A percentile compares a stretch with the other conserved stretches of the same genome.
Conservation (phyloP, 2,113 vertebrate species). For the Mobula hypostoma region DNA sequence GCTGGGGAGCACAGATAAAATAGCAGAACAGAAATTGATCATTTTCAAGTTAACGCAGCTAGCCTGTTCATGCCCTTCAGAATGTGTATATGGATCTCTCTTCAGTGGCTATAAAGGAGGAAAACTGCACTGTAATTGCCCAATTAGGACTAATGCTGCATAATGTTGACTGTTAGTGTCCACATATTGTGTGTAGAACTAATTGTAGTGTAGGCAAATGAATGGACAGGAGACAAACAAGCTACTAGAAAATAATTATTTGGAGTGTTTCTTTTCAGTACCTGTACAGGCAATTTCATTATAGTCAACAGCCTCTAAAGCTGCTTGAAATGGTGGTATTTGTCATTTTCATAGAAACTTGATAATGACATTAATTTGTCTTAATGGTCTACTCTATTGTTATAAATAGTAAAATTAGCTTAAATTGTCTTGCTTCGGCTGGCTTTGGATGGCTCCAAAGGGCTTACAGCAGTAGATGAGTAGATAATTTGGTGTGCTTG, state of each 20-base stretch:
- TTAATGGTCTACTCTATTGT: constrained; percentile 99
- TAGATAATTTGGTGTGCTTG: constrained; percentile 99
- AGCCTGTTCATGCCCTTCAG: constrained; percentile 47
- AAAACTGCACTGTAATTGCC: constrained; percentile 95
- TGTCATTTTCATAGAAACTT: constrained; percentile 99
- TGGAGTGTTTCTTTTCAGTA: constrained; percentile 99
- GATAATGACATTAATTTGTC: constrained; percentile 99
- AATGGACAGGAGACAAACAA: constrained; percentile 99
- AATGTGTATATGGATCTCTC: constrained; percentile 79
- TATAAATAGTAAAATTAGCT: constrained; percentile 99
- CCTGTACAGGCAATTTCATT: constrained; percentile 98
- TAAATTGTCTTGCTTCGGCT: constrained; percentile 99
- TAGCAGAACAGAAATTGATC: constrained; percentile 35
- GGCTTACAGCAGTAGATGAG: constrained; percentile 83
- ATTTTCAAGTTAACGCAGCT: constrained; percentile 29
- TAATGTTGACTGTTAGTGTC: constrained; percentile 76
- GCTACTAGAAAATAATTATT: constrained; percentile 99
- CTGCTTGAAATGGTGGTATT: constrained; percentile 96
- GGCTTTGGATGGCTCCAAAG: constrained; percentile 92
- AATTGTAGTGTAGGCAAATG: constrained; percentile 99
- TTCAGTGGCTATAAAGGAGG: constrained; percentile 83
- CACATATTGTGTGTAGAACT: constrained; percentile 80
- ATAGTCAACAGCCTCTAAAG: constrained; percentile 99
- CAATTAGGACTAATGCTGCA: constrained; percentile 96
- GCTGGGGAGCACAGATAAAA: constrained; percentile 31